These are phyloP conservation scores for Julus scanicus DNA, from an alignment of 2,888 invertebrate species.

Conservation along the genomic window DNA sequence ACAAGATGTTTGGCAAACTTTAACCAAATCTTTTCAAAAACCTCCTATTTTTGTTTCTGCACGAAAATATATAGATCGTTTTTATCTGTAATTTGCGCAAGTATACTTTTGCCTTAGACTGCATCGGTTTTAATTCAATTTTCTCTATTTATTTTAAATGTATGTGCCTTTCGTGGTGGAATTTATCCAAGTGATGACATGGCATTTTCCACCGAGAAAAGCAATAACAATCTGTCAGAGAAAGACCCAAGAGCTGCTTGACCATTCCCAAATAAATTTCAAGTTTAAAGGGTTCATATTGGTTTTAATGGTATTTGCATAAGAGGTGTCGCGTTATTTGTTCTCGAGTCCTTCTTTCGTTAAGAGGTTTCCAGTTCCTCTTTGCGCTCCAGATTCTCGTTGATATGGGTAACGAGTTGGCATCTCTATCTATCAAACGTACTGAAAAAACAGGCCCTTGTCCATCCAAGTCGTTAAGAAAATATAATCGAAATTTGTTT, in stretches of 20 bases:
- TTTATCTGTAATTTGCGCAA: too few species aligned
- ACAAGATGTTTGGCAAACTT: too few species aligned
- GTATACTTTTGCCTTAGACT: too few species aligned
- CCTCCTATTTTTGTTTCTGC: too few species aligned
- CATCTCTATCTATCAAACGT: not conserved
- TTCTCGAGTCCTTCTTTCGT: not conserved
- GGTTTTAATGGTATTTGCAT: too few species aligned
- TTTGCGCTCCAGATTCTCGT: not conserved
- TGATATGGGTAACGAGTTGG: not conserved
- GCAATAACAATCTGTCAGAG: not conserved
- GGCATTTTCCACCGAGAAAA: not conserved
- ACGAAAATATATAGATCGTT: too few species aligned
- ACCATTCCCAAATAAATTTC: not conserved
- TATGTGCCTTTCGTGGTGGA: too few species aligned
- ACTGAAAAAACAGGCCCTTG: not conserved
- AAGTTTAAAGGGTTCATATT: not conserved
- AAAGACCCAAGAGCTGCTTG: not conserved
- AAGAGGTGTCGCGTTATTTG: not conserved
- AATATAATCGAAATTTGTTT: conserved; percentile 41
- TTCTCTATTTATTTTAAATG: too few species aligned
- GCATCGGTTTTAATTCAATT: too few species aligned
- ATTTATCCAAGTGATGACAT: too few species aligned
- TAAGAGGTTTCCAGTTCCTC: not conserved
- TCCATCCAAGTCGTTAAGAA: conserved; percentile 21
- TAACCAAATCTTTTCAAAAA: too few species aligned